Percentiles rank a stretch among this genome's conserved stretches.
Conservation (phyloP, 1,140 invertebrate species). For the Drosophila insularis region DNA sequence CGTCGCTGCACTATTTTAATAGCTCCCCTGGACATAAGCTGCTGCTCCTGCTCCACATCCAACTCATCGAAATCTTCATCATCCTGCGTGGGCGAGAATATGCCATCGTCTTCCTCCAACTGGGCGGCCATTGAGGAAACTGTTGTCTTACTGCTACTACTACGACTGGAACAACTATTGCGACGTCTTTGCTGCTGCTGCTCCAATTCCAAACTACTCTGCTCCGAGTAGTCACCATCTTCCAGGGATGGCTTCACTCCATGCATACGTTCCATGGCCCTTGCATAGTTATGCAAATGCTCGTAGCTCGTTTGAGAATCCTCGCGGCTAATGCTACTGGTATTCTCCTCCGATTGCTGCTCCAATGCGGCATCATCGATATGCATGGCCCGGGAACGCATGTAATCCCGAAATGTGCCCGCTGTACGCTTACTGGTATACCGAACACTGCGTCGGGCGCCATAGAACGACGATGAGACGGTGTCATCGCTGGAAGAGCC, state of each 20-base stretch:
- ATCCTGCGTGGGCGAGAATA: constrained; percentile 65
- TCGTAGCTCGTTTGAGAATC: constrained; percentile 73
- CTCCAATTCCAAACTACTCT: constrained; percentile 46
- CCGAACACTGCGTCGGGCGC: constrained; percentile 74
- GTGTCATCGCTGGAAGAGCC: constrained; percentile 78
- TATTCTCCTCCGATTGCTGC: constrained; percentile 70
- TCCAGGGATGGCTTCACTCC: constrained; percentile 43
- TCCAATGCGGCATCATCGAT: constrained; percentile 67
- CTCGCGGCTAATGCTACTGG: constrained; percentile 70
- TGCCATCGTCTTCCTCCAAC: constrained; percentile 61
- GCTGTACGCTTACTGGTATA: constrained; percentile 79
- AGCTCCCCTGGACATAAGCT: constrained; percentile 39
- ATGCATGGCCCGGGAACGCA: constrained; percentile 71
- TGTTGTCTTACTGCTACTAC: constrained; percentile 40
- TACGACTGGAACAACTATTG: constrained; percentile 40
- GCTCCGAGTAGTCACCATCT: constrained; percentile 46
- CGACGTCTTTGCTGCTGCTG: constrained; percentile 38
- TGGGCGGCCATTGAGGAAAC: constrained; percentile 26
- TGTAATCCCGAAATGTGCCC: constrained; percentile 76
- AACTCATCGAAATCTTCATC: constrained; percentile 63
- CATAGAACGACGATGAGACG: constrained; percentile 77
- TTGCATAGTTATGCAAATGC: constrained; percentile 58
- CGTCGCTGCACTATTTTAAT: constrained; percentile 58
- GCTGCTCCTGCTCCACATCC: constrained; percentile 47
- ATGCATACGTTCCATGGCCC: constrained; percentile 64